These are phyloP conservation scores for Gymnosoma rotundatum DNA, from an alignment of 2,888 invertebrate genomes.

Conservation along the genomic window DNA sequence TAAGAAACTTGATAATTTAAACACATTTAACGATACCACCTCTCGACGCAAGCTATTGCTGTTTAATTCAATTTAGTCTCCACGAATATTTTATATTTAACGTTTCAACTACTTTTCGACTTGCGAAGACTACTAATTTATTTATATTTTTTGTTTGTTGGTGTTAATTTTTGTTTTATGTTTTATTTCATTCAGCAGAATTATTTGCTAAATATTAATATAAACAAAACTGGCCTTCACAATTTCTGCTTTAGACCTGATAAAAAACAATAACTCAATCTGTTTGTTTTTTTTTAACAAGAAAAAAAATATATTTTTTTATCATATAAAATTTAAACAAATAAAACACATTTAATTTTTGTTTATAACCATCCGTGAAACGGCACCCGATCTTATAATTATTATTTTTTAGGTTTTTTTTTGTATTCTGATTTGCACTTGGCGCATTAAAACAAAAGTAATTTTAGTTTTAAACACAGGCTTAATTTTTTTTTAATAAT, in stretches of 20 bases:
- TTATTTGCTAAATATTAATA: conserved; percentile 53
- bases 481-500: conserved; percentile 44
- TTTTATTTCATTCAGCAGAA: conserved; percentile 23
- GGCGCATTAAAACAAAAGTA: conserved; percentile 52
- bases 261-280: conserved; percentile 29
- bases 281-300: conserved; percentile 28
- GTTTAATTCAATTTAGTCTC: background rate
- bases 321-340: conserved; percentile 25
- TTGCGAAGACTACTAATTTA: conserved; percentile 17
- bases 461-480: conserved; percentile 41
- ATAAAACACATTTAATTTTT: conserved; percentile 43
- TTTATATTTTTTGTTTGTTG: conserved; percentile 16
- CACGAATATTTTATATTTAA: background rate
- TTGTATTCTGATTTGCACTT: conserved; percentile 65
- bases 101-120: conserved; percentile 4
- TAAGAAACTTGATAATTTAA: no score
- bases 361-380: conserved; percentile 51
- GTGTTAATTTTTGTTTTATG: background rate
- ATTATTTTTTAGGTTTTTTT: background rate
- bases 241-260: conserved; percentile 43
- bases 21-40: no score
- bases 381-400: conserved; percentile 22
- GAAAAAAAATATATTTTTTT: conserved; percentile 14
- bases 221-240: conserved; percentile 65
- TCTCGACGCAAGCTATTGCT: no score